phyloP scores from a whole-genome alignment of 2,797 vertebrate species.

The Neostethus bicornis region DNA sequence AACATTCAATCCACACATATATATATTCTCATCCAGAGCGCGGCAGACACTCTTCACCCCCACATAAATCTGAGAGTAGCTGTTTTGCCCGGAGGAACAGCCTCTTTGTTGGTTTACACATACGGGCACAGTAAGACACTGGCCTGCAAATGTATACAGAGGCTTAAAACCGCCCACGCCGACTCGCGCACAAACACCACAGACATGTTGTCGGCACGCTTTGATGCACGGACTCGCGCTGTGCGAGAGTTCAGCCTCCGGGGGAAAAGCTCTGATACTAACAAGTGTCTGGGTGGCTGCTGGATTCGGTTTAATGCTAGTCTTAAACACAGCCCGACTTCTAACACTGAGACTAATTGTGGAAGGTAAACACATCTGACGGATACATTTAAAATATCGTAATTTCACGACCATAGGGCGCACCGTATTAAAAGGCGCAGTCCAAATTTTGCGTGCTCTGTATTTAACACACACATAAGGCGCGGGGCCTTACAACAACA shows the following conservation, averaged over 20 bases:
- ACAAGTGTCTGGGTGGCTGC: slow-evolving; percentile 56
- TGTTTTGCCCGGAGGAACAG: slow-evolving; percentile 64
- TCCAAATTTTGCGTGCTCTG: too few species aligned
- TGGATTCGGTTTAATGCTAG: slow-evolving; percentile 38
- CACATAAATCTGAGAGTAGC: slow-evolving; percentile 49
- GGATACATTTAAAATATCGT: not conserved
- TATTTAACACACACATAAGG: too few species aligned
- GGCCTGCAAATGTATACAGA: slow-evolving; percentile 50
- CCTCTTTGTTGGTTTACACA: slow-evolving; percentile 70
- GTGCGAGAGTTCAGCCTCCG: slow-evolving; percentile 44
- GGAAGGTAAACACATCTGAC: not conserved
- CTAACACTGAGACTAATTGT: not conserved
- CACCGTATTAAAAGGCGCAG: too few species aligned
- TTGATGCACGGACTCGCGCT: slow-evolving; percentile 70
- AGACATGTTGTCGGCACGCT: slow-evolving; percentile 34
- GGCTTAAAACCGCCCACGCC: slow-evolving; percentile 66
- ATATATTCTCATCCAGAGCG: slow-evolving; percentile 24
- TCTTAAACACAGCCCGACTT: slow-evolving; percentile 24
- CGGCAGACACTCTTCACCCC: slow-evolving; percentile 51
- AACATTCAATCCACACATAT: slow-evolving; percentile 28
- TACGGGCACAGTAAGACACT: slow-evolving; percentile 42
- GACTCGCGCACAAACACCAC: slow-evolving; percentile 34
- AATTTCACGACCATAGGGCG: too few species aligned
- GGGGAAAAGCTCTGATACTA: slow-evolving; percentile 52
- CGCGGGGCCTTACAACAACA: too few species aligned